Conservation (phyloP, 2,888 invertebrate genomes). For the Tachystola acroxantha region DNA sequence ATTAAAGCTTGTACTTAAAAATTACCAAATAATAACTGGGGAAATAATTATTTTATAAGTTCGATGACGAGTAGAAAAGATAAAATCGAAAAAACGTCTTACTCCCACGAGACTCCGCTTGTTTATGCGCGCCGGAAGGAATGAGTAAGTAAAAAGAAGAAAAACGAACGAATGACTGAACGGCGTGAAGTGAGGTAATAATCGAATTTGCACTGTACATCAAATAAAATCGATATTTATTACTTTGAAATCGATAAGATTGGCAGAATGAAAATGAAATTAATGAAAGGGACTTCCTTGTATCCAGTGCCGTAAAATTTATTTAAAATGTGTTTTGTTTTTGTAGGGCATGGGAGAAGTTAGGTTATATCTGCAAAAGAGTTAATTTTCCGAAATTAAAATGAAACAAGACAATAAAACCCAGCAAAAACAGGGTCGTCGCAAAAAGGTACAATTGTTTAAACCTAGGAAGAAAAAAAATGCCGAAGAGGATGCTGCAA, state of each 20-base stretch:
- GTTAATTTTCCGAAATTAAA: slow-evolving; percentile 4
- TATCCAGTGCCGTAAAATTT: too few relatives aligned
- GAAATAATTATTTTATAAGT: not conserved
- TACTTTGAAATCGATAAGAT: too few relatives aligned
- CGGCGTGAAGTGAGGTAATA: too few relatives aligned
- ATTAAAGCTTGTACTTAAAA: too few relatives aligned
- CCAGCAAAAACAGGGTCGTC: slow-evolving; percentile 28
- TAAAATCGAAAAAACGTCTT: slow-evolving; percentile 5
- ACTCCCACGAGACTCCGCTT: not conserved
- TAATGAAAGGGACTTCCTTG: too few relatives aligned
- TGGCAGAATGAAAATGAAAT: too few relatives aligned
- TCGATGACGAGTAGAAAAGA: slow-evolving; percentile 10
- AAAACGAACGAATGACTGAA: too few relatives aligned
- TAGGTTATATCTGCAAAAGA: slow-evolving; percentile 11
- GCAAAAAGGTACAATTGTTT: slow-evolving; percentile 57
- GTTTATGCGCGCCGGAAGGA: slow-evolving; percentile 20
- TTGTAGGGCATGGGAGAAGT: not conserved
- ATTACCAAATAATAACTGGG: too few relatives aligned
- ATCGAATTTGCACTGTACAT: too few relatives aligned
- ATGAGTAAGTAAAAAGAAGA: too few relatives aligned
- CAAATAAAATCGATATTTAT: too few relatives aligned
- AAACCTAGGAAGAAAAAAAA: slow-evolving; percentile 66
- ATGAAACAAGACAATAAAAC: slow-evolving; percentile 46
- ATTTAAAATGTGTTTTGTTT: too few relatives aligned
- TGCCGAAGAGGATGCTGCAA: slow-evolving; percentile 67